These are phyloP conservation scores for Netelia virgata DNA, from an alignment of 2,888 invertebrate species.

Conservation along the genomic window DNA sequence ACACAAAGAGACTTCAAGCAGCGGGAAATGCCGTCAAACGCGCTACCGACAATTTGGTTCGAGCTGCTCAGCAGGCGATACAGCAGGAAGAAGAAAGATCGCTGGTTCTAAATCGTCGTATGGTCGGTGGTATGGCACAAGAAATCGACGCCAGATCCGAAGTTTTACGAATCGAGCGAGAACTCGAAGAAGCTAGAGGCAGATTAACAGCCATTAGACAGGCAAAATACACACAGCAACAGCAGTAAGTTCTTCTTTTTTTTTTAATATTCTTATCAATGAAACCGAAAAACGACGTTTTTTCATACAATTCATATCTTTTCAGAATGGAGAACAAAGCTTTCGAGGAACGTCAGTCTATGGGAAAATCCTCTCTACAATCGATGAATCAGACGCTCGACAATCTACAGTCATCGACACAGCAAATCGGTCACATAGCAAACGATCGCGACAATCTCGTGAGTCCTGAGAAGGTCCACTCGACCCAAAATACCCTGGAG, in stretches of 20 bases:
- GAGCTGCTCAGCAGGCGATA: constrained; percentile 96
- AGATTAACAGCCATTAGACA: constrained; percentile 96
- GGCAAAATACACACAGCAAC: constrained; percentile 91
- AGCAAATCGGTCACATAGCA: constrained; percentile 76
- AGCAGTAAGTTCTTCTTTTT: constrained; percentile 53
- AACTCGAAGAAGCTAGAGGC: constrained; percentile 96
- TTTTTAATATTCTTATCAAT: neutral
- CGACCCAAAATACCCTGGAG: constrained; percentile 81
- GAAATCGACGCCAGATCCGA: constrained; percentile 96
- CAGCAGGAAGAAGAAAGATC: constrained; percentile 96
- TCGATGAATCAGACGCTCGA: constrained; percentile 74
- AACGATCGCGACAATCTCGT: constrained; percentile 77
- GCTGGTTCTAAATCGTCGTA: constrained; percentile 94
- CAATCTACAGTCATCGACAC: constrained; percentile 73
- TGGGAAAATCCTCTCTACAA: constrained; percentile 76
- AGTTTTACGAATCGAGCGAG: constrained; percentile 96
- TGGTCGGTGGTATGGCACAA: constrained; percentile 99
- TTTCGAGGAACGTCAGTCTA: constrained; percentile 86
- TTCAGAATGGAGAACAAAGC: constrained; percentile 86
- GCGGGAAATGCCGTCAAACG: constrained; percentile 99
- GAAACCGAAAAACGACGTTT: neutral
- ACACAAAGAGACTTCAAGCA: constrained; percentile 95
- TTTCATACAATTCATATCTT: constrained; percentile 59
- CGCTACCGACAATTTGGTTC: constrained; percentile 98
- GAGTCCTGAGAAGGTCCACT: constrained; percentile 82